Evolutionary conservation across 2,888 invertebrate species (phyloP), one percentile per base, ranked within the genome.

Genomic region (Cordilura impudica): DNA sequence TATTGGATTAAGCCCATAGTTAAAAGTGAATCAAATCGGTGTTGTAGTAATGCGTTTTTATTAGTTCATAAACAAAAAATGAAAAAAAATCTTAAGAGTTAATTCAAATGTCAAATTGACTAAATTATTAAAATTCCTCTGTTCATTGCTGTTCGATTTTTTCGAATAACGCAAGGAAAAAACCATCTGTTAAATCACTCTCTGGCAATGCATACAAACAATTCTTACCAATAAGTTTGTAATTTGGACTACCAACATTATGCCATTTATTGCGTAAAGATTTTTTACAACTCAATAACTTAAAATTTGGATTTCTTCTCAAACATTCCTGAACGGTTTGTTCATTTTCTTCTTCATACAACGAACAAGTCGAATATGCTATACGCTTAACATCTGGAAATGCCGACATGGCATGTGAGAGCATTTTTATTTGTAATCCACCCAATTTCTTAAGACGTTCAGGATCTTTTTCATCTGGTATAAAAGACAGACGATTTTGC

Each of bases 361-460:
- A 85, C 0, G 99, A 99, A 87, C 99, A 99, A 0, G 99, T 99
- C 43, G 98, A 99, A 89, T 99, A 99, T 2, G 98, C 95, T 14
- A 99, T 94, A 70, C 94, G 91, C 86, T 96, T 95, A 0, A 94
- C 96, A 73, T 92, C 92, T 0, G 98, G 96, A 88, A 98, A 98
- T 0, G 92, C 90, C 12, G 92, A 92, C 88, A 99, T 93, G 0
- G 98, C 98, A 88, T 97, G 96, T 71, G 94, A 93, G 0, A 99
- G 90, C 72, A 99, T 93, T 86, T 94, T 94, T 21, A 94, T 93
- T 91, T 98, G 97, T 65, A 97, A 92, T 0, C 93, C 93, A n/a
- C 94, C 93, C 12, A 96, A 88, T 85, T 93, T 94, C 7, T 90
- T 90, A 1, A 96, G 86, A 67, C 96, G 91, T 0, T 88, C 85